Evolutionary conservation across 92 coral and sea anemone species (phyloP), one percentile per base, ranked within the genome.

Genomic region (Blastomussa wellsi): DNA sequence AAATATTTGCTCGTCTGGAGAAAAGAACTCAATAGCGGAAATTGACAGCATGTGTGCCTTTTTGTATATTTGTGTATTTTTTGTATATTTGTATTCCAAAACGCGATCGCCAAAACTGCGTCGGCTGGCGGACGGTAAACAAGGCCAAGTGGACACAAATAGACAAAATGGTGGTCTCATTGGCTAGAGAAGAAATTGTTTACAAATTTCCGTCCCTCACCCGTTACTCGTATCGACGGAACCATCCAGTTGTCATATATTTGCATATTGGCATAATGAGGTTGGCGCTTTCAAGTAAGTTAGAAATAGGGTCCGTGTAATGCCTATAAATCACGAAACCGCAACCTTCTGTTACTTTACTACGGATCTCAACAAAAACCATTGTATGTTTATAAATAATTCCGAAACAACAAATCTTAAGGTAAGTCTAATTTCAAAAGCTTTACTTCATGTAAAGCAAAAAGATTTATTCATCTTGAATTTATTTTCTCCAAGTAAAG

Each of bases 221-320:
- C 85, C 85, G 78, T 82, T 71, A 82, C 78, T 71, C 86, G 53
- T 72, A 24, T 82, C 78, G 52, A 82, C 65, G 49, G 48, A 82
- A 36, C 29, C 60, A 41, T 79, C 83, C 47, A 49, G 44, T 49
- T 72, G 47, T 16, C 65, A 26, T 19, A 24, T 52, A 82, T 82
- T 82, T 82, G 86, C 86, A 82, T 82, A 82, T 70, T 70, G 32
- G 66, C 39, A 71, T 71, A 53, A 82, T 82, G 17, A 70, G 39
- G 66, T 82, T 65, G 69, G 38, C 68, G 66, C 51, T 71, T 24
- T 82, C 44, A 53, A 57, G 67, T 52, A 48, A 71, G 49, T 44
- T 36, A 36, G 14, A 53, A 44, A 38, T 48, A 41, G n/a, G 19
- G 60, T 32, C 68, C 24, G n/a, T 47, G 24, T 22, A 37, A 52